phyloP scores from a whole-genome alignment of 2,113 vertebrate genomes.

The Hylia prasina region DNA sequence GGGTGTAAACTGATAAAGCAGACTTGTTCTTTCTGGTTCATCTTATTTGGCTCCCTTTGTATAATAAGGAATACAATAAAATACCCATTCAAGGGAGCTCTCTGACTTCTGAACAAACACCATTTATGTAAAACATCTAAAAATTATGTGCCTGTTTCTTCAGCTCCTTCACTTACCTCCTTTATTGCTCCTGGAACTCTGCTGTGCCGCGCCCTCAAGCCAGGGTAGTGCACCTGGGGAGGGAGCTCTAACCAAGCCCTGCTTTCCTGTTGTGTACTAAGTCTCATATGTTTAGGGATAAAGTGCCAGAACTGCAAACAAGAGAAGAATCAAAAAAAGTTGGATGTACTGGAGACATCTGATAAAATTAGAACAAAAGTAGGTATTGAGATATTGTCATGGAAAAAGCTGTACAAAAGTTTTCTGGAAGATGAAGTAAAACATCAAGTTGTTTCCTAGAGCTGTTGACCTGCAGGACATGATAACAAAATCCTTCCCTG shows the following conservation, averaged over 20 bases:
- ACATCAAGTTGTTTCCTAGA: neutral
- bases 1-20: slow-evolving; percentile 26
- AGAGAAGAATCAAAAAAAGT: neutral
- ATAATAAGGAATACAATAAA: slow-evolving; percentile 16
- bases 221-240: neutral
- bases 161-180: slow-evolving; percentile 33
- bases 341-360: neutral
- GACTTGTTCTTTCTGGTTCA: slow-evolving; percentile 50
- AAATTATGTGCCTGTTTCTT: neutral
- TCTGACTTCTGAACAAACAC: neutral
- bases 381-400: neutral
- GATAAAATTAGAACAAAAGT: neutral
- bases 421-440: neutral
- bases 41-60: slow-evolving; percentile 20
- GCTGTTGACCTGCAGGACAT: neutral
- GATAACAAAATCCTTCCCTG: neutral
- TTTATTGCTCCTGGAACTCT: neutral
- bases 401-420: neutral
- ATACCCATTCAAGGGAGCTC: neutral
- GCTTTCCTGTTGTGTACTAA: neutral
- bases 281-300: neutral
- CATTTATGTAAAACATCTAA: neutral
- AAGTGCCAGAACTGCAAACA: neutral
- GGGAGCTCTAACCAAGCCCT: neutral
- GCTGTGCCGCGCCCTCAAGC: neutral